Evolutionary conservation across 2,888 invertebrate genomes (phyloP), one percentile per base, ranked within the genome.

Genomic region (Chaetogeoica ovagalla): DNA sequence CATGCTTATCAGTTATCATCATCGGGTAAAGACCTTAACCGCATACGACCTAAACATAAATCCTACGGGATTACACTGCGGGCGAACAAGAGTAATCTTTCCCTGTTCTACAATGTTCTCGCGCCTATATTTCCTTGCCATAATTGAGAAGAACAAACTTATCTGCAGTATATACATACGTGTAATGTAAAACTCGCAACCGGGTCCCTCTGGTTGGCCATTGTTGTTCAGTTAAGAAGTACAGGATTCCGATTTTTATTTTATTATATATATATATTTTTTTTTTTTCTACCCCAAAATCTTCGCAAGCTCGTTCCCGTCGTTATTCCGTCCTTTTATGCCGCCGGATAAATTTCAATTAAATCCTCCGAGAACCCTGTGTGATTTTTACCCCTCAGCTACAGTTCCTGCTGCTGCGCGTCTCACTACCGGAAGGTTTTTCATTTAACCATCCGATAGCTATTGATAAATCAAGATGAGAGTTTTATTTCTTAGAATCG

Each of bases 291-390:
- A 48, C 30, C 5, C 5, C 2, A 2, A 21, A 1, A 3, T 43
- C 9, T 9, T 43, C 43, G 30, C 30, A 1, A 43, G 43, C 43
- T 15, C 5, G 23, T 39, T 43, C 19, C 15, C 7, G 1, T 43
- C 30, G 7, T 43, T 43, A 4, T 7, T 68, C 13, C 15, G 21
- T 43, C 9, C 48, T 37, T 15, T 60, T 23, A 52, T 9, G 39
- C 1, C n/a, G 17, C 2, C 13, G 13, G n/a, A 59, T 23, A 52
- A 62, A 70, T 69, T 63, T 39, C 63, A 79, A 79, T 71, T 63
- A 63, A 79, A 79, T 55, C n/a, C 23, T 11, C n/a, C 0, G 37
- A 59, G 52, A 37, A 39, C 6, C 55, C 2, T n/a, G 0, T 30
- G 21, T 11, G 37, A 21, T 39, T 66, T 55, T 37, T 48, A 5